Evolutionary conservation across 2,888 invertebrate genomes (phyloP), one percentile per base, ranked within the genome.

Genomic region (Apoda limacodes): DNA sequence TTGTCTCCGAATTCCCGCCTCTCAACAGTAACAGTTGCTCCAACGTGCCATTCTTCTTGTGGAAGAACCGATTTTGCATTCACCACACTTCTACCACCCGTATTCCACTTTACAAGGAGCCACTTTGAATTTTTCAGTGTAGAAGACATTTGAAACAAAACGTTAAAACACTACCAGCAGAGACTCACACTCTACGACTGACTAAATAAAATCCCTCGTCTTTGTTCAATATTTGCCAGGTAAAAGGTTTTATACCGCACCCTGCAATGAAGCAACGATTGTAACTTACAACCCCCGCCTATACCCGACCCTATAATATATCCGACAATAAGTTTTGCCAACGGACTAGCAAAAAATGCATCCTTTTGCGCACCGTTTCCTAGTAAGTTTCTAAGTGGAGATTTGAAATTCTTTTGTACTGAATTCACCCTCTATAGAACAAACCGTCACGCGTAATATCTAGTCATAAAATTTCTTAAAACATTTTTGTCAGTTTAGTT

Each of bases 171-270:
- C 17, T 28, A 19, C 10, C 10, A 38, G 35, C 39, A 17, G 22
- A 25, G 22, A 29, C 32, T 26, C 32, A 30, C 35, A 10, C 22
- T 32, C 33, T 32, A 29, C 25, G 29, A 35, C 31, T 35, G 37
- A 22, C 21, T 22, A 13, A 32, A 32, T 29, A 30, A 32, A 23
- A 9, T 22, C 30, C 33, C 32, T 25, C 9, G 30, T 34, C 23
- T 19, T 37, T 35, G 39, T 40, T 42, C 41, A 37, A 31, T 28
- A 32, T 39, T 38, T 37, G 56, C 48, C 75, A 76, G 75, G 74
- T 74, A 75, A 70, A 70, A 69, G n/a, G 57, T 69, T 68, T 53
- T 58, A 70, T 71, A 71, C 53, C 40, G 55, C 62, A 65, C 72
- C 74, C 70, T 65, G n/a, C 60, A 61, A 55, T 65, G 60, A 57